Conservation (phyloP, 2,113 vertebrate species). For the Globicephala melas region DNA sequence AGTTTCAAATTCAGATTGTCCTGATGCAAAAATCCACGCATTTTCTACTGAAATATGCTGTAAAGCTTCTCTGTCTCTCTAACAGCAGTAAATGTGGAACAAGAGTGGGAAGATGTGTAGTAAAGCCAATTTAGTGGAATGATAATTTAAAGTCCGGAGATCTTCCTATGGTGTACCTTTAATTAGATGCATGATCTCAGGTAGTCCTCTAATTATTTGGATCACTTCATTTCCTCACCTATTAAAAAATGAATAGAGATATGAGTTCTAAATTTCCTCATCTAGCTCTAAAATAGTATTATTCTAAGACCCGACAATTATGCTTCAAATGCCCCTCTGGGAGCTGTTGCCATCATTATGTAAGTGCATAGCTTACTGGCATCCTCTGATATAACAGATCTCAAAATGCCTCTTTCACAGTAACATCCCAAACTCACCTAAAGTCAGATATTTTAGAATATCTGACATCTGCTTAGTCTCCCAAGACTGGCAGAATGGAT, state of each 20-base stretch:
- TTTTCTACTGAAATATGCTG: conserved; percentile 22
- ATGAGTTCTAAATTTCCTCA: conserved; percentile 33
- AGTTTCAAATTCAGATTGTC: conserved; percentile 20
- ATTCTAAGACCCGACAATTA: conserved; percentile 16
- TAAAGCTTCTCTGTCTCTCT: background rate
- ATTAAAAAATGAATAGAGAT: conserved; percentile 31
- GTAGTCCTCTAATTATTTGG: conserved; percentile 30
- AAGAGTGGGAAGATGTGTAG: background rate
- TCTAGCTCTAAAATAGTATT: conserved; percentile 35
- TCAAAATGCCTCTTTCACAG: conserved; percentile 67
- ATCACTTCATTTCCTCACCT: conserved; percentile 27
- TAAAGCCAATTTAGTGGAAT: conserved; percentile 45
- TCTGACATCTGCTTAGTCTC: conserved; percentile 72
- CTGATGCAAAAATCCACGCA: background rate
- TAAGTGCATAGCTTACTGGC: conserved; percentile 52
- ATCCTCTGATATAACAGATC: conserved; percentile 55
- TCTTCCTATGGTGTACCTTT: background rate
- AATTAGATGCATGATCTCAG: conserved; percentile 11
- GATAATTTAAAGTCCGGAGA: conserved; percentile 38
- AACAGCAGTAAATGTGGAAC: conserved; percentile 18
- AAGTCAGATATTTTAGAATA: conserved; percentile 74
- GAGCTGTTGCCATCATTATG: conserved; percentile 52
- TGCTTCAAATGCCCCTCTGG: conserved; percentile 50
- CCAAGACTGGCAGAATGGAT: conserved; percentile 51
- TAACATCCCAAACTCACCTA: conserved; percentile 68